Evolutionary conservation across 2,113 vertebrate species (phyloP).

Genomic region (Rhabdomys dilectus): DNA sequence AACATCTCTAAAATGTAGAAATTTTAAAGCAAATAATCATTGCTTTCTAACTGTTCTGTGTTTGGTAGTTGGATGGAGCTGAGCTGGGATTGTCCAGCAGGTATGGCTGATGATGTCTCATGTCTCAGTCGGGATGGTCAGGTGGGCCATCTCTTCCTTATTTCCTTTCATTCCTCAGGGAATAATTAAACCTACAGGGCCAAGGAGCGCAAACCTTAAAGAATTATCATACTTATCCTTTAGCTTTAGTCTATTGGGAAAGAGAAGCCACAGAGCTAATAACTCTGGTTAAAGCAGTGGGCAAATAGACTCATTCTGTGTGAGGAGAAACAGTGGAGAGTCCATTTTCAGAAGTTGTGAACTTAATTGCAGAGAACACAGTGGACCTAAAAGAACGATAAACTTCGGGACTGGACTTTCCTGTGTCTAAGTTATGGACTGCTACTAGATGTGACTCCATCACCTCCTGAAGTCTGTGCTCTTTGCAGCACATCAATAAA

Average conservation of each 20-base stretch:
- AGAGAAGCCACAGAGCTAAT: neutral
- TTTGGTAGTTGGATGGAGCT: neutral
- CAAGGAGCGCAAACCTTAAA: neutral
- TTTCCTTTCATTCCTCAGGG: neutral
- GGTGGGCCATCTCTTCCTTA: neutral
- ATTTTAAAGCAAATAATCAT: conserved; percentile 19
- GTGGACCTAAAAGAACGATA: neutral
- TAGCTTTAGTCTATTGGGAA: neutral
- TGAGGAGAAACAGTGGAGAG: neutral
- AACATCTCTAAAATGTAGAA: conserved; percentile 13
- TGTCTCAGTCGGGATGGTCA: neutral
- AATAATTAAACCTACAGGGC: neutral
- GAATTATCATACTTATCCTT: neutral
- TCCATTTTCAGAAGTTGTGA: neutral
- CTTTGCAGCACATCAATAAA: neutral
- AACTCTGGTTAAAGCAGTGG: neutral
- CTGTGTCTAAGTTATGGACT: neutral
- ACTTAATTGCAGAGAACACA: neutral
- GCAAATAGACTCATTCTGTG: neutral
- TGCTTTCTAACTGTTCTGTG: neutral
- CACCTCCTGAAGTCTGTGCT: neutral
- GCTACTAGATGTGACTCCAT: neutral
- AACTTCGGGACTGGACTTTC: neutral
- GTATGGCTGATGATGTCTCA: neutral
- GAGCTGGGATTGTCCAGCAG: neutral